Evolutionary conservation across 2,113 vertebrate genomes (phyloP).

Genomic region (Albula glossodonta): DNA sequence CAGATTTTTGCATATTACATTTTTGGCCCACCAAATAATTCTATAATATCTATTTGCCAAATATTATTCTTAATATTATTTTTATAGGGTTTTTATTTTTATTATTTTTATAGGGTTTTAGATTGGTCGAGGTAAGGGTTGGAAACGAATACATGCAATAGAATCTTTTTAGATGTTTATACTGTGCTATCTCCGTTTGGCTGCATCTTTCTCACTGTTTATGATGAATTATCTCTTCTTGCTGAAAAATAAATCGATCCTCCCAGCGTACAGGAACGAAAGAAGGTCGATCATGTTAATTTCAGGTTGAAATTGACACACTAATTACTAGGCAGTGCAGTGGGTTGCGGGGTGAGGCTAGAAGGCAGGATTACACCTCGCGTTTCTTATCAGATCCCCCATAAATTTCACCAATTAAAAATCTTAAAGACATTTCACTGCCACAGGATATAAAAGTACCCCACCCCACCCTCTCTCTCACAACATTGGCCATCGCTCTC

Average conservation of each 20-base stretch:
- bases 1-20: neutral
- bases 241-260: conserved; percentile 85
- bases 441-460: conserved; percentile 70
- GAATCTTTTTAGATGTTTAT: conserved; percentile 79
- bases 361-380: conserved; percentile 78
- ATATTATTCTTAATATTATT: conserved; percentile 30
- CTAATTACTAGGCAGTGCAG: conserved; percentile 83
- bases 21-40: neutral
- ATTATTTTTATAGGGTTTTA: conserved; percentile 43
- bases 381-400: conserved; percentile 83
- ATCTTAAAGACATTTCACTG: conserved; percentile 81
- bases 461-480: conserved; percentile 58
- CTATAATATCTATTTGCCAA: neutral
- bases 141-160: conserved; percentile 64
- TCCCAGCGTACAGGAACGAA: conserved; percentile 67
- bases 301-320: conserved; percentile 95
- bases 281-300: conserved; percentile 92
- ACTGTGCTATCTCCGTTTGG: conserved; percentile 68
- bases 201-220: conserved; percentile 74
- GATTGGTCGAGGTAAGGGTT: conserved; percentile 11
- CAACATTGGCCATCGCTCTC: conserved; percentile 88
- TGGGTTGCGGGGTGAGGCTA: conserved; percentile 69
- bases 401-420: conserved; percentile 93
- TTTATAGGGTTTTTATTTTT: conserved; percentile 46
- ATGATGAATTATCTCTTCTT: conserved; percentile 87